Percentiles rank a stretch among this genome's conserved stretches.
phyloP scores from a whole-genome alignment of 2,888 invertebrate species.

The Griposia aprilina region DNA sequence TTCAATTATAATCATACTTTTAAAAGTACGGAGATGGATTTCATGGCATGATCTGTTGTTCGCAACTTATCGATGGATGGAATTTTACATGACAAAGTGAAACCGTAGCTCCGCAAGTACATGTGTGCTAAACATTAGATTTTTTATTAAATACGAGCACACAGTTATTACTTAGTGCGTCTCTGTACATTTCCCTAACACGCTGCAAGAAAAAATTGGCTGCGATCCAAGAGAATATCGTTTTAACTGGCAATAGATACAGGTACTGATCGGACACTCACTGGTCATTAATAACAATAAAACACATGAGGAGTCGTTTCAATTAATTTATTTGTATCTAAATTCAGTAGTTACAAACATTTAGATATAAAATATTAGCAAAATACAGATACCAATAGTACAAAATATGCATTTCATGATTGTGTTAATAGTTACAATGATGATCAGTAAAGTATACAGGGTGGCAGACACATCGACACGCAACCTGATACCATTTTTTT shows the following conservation, averaged over 20 bases:
- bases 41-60: too few relatives aligned
- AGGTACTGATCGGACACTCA: conserved; percentile 54
- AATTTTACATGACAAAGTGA: not conserved
- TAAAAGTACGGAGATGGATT: not conserved
- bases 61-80: too few relatives aligned
- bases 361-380: conserved; percentile 76
- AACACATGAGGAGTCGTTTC: conserved; percentile 62
- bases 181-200: conserved; percentile 71
- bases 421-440: conserved; percentile 45
- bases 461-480: too few relatives aligned
- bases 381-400: conserved; percentile 77
- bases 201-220: conserved; percentile 76
- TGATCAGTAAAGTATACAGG: conserved; percentile 39
- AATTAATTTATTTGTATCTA: conserved; percentile 81
- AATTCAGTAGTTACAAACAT: conserved; percentile 76
- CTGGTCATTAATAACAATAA: conserved; percentile 50
- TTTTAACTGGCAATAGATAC: conserved; percentile 63
- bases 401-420: conserved; percentile 70
- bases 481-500: too few relatives aligned
- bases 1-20: too few relatives aligned
- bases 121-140: too few relatives aligned
- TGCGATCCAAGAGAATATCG: conserved; percentile 69
- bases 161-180: conserved; percentile 54
- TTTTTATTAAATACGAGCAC: conserved; percentile 6
- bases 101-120: not conserved